Base-by-base conservation (phyloP, 2,797 vertebrate genomes). In the Coregonus sp. region DNA sequence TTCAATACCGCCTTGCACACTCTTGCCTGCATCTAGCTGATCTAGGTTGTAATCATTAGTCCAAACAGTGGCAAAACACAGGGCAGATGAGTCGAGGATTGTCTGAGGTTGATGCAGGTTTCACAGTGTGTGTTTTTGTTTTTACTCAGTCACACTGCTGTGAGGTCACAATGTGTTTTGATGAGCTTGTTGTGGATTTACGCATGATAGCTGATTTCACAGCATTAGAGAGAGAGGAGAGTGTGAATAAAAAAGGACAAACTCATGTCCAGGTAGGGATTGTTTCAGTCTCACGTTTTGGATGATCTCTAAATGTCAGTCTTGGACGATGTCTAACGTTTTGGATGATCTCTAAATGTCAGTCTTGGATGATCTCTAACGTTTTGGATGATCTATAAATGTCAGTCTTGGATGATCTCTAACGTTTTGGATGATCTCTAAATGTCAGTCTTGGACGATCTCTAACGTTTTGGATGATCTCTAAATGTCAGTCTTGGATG, bases 31-130 rank as follows among this genome's bases (percentile, higher is more conserved):
- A 47, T 47, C 40, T 47, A 47, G 40, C 9, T 9, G 40, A 47
- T 47, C 2, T 47, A 11, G 40, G 9, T 2, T 11, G 9, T 6
- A 0, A 47, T 47, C 9, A 11, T 47, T 47, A 47, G 40, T 47
- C 9, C 40, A 47, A 47, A 47, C 40, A 47, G 9, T 47, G 2
- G 9, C 40, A 47, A 47, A 47, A 47, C 40, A 25, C 25, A 25
- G 25, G 25, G 4, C 73, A 69, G 89, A 89, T 89, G 78, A 78
- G 87, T 89, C 66, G 78, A 81, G 86, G 80, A 88, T 90, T 88
- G 87, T 65, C 72, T 37, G 51, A 66, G 11, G 77, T 75, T 82
- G 77, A 85, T 75, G 75, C 78, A 78, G 56, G 73, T 63, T 66
- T 52, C 35, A 35, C 35, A 35, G 35, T 33, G 61, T 67, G 37